Evolutionary conservation across 1,140 invertebrate genomes (phyloP), one percentile per base, ranked within the genome.

Genomic region (Cotesia vestalis): DNA sequence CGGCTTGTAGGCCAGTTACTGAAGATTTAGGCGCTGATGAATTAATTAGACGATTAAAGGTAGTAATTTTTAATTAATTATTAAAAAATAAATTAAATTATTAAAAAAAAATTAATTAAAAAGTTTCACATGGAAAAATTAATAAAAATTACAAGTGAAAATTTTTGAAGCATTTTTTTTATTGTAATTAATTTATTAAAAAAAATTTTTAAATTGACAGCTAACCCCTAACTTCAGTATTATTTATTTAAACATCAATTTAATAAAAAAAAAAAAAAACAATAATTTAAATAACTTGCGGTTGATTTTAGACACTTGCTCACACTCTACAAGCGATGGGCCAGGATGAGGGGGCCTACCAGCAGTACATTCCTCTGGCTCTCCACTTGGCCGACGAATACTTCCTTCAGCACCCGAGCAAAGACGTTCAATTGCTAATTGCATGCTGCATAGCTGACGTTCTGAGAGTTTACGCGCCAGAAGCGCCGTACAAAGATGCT

Each of bases 391-490:
- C 96, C 1, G 94, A 97, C 80, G 96, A 98, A 72, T 93, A 93
- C 81, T 99, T 98, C 83, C 88, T 98, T 73, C 92, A 93, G 71
- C 96, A 99, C 86, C 89, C 89, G 46, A 97, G 94, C 72, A 92
- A 94, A 79, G 97, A 99, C 89, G 96, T 99, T 0, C 94, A 98
- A 81, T 87, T 99, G 60, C 86, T 98, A 3, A 95, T 98, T 76
- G 97, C 97, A 0, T 99, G 97, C 84, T 98, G 97, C 82, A 96
- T 99, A 78, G 97, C 97, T 35, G 97, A 99, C 88, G 95, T 99
- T 27, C 90, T 99, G 52, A 88, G 97, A 73, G 95, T 99, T n/a
- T 99, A 98, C 88, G 97, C 97, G 6, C 97, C 97, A n/a, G 97
- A 98, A 84, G 96, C 97, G 71, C 97, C 97, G 0, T 99, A 98